Evolutionary conservation across 2,888 invertebrate species (phyloP).

Genomic region (Lysandra bellargus): DNA sequence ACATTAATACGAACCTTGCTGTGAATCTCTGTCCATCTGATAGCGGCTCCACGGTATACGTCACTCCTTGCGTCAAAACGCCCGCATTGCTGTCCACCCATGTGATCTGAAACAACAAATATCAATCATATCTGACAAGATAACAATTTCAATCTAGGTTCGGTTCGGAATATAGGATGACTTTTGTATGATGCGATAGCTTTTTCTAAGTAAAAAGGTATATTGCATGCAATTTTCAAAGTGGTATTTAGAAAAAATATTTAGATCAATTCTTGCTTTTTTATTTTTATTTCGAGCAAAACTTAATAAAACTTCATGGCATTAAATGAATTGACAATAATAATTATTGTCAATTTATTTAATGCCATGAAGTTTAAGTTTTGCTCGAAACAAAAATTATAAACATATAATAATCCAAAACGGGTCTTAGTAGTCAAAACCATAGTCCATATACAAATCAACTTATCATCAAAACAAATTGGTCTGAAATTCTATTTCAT

Average conservation of each 20-base stretch:
- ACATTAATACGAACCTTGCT: conserved; percentile 72
- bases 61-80: conserved; percentile 89
- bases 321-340: too few relatives aligned
- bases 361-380: too few relatives aligned
- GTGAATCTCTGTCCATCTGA: conserved; percentile 91
- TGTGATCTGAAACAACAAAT: conserved; percentile 83
- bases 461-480: conserved; percentile 12
- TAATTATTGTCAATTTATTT: too few relatives aligned
- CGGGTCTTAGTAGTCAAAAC: not conserved
- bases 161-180: not conserved
- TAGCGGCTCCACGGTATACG: conserved; percentile 87
- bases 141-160: conserved; percentile 7
- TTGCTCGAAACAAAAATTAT: too few relatives aligned
- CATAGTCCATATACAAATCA: not conserved
- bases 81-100: conserved; percentile 95
- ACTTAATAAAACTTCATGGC: too few relatives aligned
- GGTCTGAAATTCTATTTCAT: conserved; percentile 25
- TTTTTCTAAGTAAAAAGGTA: not conserved
- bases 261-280: too few relatives aligned
- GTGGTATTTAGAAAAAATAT: too few relatives aligned
- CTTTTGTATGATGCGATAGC: not conserved
- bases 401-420: not conserved
- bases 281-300: too few relatives aligned
- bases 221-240: too few relatives aligned
- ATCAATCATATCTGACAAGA: conserved; percentile 22